Percentiles rank a stretch among this genome's conserved stretches.
phyloP scores from a whole-genome alignment of 2,888 invertebrate genomes.

The Hipparchia sbordonii region DNA sequence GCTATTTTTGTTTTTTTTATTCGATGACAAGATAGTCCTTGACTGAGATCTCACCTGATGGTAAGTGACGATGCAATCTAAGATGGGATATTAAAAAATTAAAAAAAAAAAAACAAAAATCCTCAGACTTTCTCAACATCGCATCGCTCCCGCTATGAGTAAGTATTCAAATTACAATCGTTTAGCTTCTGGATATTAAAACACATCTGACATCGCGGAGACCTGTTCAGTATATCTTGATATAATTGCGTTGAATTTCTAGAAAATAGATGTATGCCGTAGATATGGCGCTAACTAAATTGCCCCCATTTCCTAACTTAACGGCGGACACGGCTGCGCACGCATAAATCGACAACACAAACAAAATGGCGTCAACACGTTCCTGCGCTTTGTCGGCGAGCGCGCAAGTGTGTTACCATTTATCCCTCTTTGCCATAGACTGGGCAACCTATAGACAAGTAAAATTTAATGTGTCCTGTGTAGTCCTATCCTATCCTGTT shows the following conservation, averaged over 20 bases:
- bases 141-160: not conserved
- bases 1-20: no score
- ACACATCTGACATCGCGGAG: not conserved
- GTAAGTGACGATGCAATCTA: no score
- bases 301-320: constrained; percentile 35
- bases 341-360: constrained; percentile 52
- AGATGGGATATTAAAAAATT: no score
- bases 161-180: constrained; percentile 7
- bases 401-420: constrained; percentile 49
- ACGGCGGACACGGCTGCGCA: constrained; percentile 30
- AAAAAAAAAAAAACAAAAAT: no score
- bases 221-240: constrained; percentile 16
- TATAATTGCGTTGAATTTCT: constrained; percentile 20
- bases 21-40: no score
- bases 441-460: not conserved
- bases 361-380: constrained; percentile 48
- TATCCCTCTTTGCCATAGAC: constrained; percentile 35
- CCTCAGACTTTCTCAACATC: not conserved
- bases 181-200: constrained; percentile 14
- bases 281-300: constrained; percentile 29
- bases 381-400: constrained; percentile 49
- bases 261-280: constrained; percentile 13
- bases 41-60: no score
- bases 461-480: no score
- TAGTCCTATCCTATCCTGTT: no score